These are phyloP conservation scores for Puntigrus tetrazona DNA, from an alignment of 2,113 vertebrate genomes.

Conservation along the genomic window DNA sequence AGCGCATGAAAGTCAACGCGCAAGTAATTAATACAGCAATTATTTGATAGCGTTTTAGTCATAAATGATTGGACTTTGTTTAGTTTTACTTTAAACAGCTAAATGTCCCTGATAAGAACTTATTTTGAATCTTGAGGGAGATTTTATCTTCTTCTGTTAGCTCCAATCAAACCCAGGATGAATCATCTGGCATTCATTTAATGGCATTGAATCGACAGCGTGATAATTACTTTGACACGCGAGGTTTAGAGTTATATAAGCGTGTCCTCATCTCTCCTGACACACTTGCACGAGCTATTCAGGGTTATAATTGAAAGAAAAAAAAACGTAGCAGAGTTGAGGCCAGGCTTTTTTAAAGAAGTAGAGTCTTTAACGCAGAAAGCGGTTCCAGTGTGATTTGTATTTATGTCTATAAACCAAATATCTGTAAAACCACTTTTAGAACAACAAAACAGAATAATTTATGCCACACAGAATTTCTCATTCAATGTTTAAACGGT, in stretches of 20 bases:
- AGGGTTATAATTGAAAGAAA: background rate
- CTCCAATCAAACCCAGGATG: too few relatives aligned
- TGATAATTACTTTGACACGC: background rate
- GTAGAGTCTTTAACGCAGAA: background rate
- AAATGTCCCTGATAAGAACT: background rate
- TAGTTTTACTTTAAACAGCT: background rate
- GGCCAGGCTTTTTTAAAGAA: background rate
- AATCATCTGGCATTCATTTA: background rate
- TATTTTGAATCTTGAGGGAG: background rate
- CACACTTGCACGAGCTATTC: background rate
- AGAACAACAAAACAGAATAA: background rate
- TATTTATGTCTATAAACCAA: background rate
- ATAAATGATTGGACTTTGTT: conserved; percentile 1
- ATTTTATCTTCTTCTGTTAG: background rate
- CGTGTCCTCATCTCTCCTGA: background rate
- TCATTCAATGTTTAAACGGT: too few relatives aligned
- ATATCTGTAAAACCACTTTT: background rate
- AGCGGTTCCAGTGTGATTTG: background rate
- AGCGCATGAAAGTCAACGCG: background rate
- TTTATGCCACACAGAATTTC: too few relatives aligned
- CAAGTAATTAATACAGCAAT: too few relatives aligned
- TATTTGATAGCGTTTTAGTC: background rate
- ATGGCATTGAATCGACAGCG: background rate
- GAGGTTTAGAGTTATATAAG: background rate
- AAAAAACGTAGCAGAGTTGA: background rate